Evolutionary conservation across 37 sponge, comb jelly and placozoan genomes (phyloP).

Genomic region (Halisarca cf. caerulea): DNA sequence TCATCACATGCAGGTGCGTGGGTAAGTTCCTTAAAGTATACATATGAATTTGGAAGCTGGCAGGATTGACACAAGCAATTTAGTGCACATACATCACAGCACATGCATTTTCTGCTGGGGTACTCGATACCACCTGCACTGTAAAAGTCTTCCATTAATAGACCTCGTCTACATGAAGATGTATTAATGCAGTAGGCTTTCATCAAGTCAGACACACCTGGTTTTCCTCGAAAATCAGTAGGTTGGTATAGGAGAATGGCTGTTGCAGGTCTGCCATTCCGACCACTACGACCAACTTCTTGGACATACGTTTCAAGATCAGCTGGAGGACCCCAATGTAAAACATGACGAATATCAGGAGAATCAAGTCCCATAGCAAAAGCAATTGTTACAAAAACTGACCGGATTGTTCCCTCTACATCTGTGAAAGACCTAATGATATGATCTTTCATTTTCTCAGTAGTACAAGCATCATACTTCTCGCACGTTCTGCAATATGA

Average conservation of each 20-base stretch:
- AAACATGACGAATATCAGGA: constrained; percentile 33
- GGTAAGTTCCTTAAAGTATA: no score
- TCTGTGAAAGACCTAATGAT: constrained; percentile 39
- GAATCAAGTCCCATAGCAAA: constrained; percentile 63
- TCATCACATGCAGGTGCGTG: no score
- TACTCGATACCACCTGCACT: no score
- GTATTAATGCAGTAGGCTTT: constrained; percentile 36
- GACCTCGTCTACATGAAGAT: constrained; percentile 3
- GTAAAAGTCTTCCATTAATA: constrained; percentile 41
- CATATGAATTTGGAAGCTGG: no score
- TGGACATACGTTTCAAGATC: constrained; percentile 48
- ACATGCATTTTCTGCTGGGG: no score
- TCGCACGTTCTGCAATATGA: constrained; percentile 18
- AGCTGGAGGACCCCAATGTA: constrained; percentile 59
- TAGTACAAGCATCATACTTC: constrained; percentile 37
- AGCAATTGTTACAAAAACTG: constrained; percentile 54
- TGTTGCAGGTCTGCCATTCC: constrained; percentile 30
- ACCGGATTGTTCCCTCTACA: constrained; percentile 6
- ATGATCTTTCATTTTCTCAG: constrained; percentile 7
- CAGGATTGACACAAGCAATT: no score
- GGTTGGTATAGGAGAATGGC: constrained; percentile 25
- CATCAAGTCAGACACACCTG: not conserved
- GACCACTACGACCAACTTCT: constrained; percentile 58
- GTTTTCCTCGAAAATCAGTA: not conserved
- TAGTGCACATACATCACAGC: no score